Evolutionary conservation across 1,140 invertebrate species (phyloP), one percentile per base, ranked within the genome.

Genomic region (Drosophila ohnishii): DNA sequence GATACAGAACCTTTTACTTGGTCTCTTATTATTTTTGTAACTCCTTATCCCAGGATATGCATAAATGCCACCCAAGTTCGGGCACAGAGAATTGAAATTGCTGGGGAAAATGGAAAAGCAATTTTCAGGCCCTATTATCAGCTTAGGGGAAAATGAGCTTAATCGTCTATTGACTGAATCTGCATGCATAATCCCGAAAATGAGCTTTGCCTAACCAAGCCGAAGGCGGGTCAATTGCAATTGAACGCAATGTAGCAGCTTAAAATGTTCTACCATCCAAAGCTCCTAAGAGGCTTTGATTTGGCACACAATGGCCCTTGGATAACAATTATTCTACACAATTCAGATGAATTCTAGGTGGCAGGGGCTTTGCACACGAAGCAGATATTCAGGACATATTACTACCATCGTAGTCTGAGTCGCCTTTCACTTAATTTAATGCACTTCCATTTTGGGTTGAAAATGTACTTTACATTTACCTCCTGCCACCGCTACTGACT

Each of bases 261-360:
- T 71, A 71, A 48, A 71, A 35, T 59, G 69, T 71, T 59, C 25
- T 40, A 40, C 28, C 34, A 71, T 59, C 22, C 28, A 59, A 71
- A 71, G 69, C 65, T 48, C 1, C 66, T 71, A 59, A 72, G 66
- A 50, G 69, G 69, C 35, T 72, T 71, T 70, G 65, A 45, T 37
- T 69, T 66, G 30, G 47, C 30, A 44, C 39, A 66, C 47, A 69
- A 69, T 45, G 65, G 47, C 22, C 5, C 10, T 45, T 66, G 47
- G 47, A 67, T 44, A 55, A 66, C 47, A 55, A 66, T 69, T 55
- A 66, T 55, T 53, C 53, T 32, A 10, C 62, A 28, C 47, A 35
- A 44, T 45, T 67, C 25, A 22, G 47, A 45, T 61, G 65, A 66
- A 37, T 53, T 53, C 32, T 44, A 22, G 11, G 19, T 42, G 35